Evolutionary conservation across 2,797 vertebrate species (phyloP), one percentile per base, ranked within the genome.

Genomic region (Nannoperca obscura): DNA sequence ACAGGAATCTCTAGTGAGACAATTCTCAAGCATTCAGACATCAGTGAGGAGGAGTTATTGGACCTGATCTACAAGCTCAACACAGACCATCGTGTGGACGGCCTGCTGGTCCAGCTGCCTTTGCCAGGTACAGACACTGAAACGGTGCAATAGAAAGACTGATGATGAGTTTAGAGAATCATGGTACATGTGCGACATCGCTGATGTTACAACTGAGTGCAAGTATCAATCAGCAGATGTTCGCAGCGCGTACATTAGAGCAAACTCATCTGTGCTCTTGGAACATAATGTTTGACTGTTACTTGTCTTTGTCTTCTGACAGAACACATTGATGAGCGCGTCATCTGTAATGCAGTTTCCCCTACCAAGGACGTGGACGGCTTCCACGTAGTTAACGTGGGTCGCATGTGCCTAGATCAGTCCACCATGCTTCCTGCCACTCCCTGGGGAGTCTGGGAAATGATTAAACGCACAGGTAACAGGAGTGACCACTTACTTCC

Each of bases 301-400:
- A 54, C 55, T 57, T 0, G 10, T 53, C n/a, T 47, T 50, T 63
- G 3, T 66, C 68, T 65, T 54, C 34, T 46, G 32, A 58, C 91
- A 99, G 98, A 96, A 3, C 98, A 99, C 81, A 97, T 99, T 0
- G 96, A 99, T 0, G 98, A 99, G 88, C 96, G 98, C 1, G 84
- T 80, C 19, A 59, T 99, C 63, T 99, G 98, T 88, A 98, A 99
- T 0, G 97, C 98, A 0, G 97, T 99, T 49, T 91, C 95, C 38
- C 98, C 98, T 0, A 93, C 95, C 55, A 99, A 99, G 89, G 98
- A 99, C 0, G 98, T 99, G 1, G 98, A 99, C 0, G 98, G 98
- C 27, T 99, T 99, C 78, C 98, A 99, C 0, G 97, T 99, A 15
- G 95, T 99, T 6, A 99, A 99, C 0, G 97, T 99, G 47, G 98